Conservation (phyloP, 2,888 invertebrate genomes). For the Apamea monoglypha region DNA sequence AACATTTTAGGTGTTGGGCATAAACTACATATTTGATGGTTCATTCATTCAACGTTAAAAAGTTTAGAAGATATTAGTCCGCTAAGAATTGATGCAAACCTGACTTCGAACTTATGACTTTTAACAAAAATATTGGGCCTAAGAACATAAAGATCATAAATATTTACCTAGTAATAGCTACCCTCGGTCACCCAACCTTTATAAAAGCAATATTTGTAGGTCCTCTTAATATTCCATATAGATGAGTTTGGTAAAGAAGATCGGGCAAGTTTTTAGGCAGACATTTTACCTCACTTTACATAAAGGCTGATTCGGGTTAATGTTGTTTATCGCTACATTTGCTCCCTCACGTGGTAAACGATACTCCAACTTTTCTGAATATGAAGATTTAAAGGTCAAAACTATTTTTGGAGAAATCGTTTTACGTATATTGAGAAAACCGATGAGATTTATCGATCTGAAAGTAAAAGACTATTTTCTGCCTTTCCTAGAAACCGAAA, state of each 20-base stretch:
- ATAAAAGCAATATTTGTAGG: constrained; percentile 13
- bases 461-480: neutral
- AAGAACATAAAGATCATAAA: constrained; percentile 2
- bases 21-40: neutral
- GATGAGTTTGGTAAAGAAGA: constrained; percentile 12
- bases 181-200: neutral
- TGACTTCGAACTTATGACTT: neutral
- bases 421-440: constrained; percentile 7
- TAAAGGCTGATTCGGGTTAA: constrained; percentile 35
- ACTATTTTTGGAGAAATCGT: constrained; percentile 8
- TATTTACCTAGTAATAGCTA: neutral
- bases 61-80: neutral
- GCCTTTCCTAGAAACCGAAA: neutral
- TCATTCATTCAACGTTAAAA: neutral
- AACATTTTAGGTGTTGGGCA: neutral
- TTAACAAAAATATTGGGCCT: neutral
- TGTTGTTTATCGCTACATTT: constrained; percentile 41
- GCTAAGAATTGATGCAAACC: neutral
- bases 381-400: constrained; percentile 25
- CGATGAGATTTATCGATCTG: neutral
- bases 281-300: constrained; percentile 23
- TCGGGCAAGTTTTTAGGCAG: constrained; percentile 20
- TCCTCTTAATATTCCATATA: constrained; percentile 18
- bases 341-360: constrained; percentile 8
- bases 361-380: constrained; percentile 2